These are phyloP conservation scores for Philaenus spumarius DNA, from an alignment of 1,140 invertebrate species.

Conservation along the genomic window DNA sequence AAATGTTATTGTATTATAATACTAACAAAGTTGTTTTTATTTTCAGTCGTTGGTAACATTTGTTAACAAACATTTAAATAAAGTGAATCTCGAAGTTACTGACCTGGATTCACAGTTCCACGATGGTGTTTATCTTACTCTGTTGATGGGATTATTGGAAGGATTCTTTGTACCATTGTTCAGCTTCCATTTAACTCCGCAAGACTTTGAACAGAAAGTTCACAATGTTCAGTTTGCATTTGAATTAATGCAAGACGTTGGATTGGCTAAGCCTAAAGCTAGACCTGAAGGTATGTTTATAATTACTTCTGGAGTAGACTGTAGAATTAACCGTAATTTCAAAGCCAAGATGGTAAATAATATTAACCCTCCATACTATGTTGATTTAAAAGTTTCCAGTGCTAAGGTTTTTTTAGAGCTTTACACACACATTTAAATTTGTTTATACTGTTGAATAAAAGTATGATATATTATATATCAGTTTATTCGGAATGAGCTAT, in stretches of 20 bases:
- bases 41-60: constrained; percentile 88
- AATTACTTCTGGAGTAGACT: too few relatives aligned
- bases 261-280: constrained; percentile 91
- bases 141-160: constrained; percentile 93
- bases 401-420: too few relatives aligned
- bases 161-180: constrained; percentile 98
- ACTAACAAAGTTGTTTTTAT: too few relatives aligned
- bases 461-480: too few relatives aligned
- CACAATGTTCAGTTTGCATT: constrained; percentile 97
- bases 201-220: constrained; percentile 85
- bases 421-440: too few relatives aligned
- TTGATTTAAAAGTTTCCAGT: too few relatives aligned
- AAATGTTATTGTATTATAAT: too few relatives aligned
- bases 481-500: too few relatives aligned
- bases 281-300: constrained; percentile 77
- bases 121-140: constrained; percentile 92
- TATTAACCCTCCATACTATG: too few relatives aligned
- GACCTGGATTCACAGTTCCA: constrained; percentile 95
- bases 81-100: constrained; percentile 90
- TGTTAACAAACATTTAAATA: constrained; percentile 96
- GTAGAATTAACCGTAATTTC: too few relatives aligned
- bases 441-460: too few relatives aligned
- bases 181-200: constrained; percentile 87
- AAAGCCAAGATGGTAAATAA: too few relatives aligned
- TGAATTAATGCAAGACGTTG: constrained; percentile 96